A percentile compares a stretch with the other conserved stretches of the same genome.
These are phyloP conservation scores for Tetanocera ferruginea DNA, from an alignment of 2,888 invertebrate genomes.

Conservation along the genomic window DNA sequence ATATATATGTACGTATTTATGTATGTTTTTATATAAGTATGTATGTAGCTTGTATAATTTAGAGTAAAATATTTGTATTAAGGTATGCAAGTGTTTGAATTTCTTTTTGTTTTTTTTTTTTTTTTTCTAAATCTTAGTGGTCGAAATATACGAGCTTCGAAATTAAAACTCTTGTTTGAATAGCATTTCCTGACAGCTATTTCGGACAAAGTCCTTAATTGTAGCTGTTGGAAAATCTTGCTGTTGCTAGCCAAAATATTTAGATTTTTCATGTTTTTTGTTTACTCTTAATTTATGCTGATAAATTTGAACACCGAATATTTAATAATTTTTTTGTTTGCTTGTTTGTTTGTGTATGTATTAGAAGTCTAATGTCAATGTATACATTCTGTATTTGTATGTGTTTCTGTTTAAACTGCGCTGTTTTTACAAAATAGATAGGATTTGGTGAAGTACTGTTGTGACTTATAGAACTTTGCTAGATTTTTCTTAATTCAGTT, in stretches of 20 bases:
- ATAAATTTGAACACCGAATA: constrained; percentile 34
- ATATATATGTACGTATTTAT: constrained; percentile 32
- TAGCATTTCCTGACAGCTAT: background rate
- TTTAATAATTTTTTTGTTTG: constrained; percentile 29
- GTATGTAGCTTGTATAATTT: constrained; percentile 5
- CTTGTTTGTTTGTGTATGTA: too few relatives aligned
- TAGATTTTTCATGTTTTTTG: background rate
- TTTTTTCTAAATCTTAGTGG: constrained; percentile 32
- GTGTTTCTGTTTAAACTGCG: background rate
- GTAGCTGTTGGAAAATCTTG: background rate
- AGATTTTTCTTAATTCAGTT: too few relatives aligned
- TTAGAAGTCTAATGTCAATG: background rate
- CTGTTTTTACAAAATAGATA: too few relatives aligned
- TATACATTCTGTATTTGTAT: background rate
- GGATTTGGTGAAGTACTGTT: too few relatives aligned
- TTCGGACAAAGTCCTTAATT: background rate
- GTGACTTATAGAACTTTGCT: too few relatives aligned
- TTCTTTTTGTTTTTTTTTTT: constrained; percentile 37
- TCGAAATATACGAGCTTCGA: background rate
- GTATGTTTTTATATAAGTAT: constrained; percentile 24
- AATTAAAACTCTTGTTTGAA: background rate
- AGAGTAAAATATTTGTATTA: constrained; percentile 5
- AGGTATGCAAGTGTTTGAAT: background rate
- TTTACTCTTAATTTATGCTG: constrained; percentile 40
- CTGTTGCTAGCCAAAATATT: background rate